Percentiles rank a stretch among this genome's conserved stretches.
Conservation (phyloP, 1,140 invertebrate species). For the Sesamia nonagrioides region DNA sequence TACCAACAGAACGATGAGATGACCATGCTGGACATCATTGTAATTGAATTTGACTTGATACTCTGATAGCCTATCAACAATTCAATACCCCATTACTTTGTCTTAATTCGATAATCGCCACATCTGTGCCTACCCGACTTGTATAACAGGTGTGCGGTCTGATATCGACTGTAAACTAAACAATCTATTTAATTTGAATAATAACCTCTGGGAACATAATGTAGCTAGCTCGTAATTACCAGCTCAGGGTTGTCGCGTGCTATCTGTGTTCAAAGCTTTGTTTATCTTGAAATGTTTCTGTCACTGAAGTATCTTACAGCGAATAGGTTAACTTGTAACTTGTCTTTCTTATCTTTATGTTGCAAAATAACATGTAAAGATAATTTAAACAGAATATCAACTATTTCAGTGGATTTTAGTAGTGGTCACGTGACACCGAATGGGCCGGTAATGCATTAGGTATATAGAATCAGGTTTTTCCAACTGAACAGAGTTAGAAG, state of each 20-base stretch:
- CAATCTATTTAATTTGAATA: conserved; percentile 48
- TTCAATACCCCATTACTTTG: background rate
- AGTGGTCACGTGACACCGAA: too few relatives aligned
- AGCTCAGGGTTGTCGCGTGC: conserved; percentile 6
- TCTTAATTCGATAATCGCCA: background rate
- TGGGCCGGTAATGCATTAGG: too few relatives aligned
- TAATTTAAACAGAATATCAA: background rate
- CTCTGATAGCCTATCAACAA: too few relatives aligned
- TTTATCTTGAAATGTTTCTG: conserved; percentile 7
- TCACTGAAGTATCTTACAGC: background rate
- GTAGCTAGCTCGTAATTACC: conserved; percentile 15
- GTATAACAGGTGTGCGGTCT: conserved; percentile 10
- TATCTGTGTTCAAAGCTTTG: background rate
- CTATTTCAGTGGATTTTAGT: background rate
- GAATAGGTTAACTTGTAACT: background rate
- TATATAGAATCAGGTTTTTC: too few relatives aligned
- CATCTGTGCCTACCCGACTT: background rate
- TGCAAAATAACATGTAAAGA: background rate
- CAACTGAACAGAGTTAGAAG: too few relatives aligned
- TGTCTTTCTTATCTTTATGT: conserved; percentile 13
- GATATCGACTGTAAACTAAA: conserved; percentile 37
- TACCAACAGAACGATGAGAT: background rate
- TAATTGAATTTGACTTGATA: background rate
- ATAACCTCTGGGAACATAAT: conserved; percentile 33
- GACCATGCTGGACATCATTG: background rate